Evolutionary conservation across 23 tunicate genomes (phyloP), one percentile per base, ranked within the genome.

Genomic region (Styela plicata): DNA sequence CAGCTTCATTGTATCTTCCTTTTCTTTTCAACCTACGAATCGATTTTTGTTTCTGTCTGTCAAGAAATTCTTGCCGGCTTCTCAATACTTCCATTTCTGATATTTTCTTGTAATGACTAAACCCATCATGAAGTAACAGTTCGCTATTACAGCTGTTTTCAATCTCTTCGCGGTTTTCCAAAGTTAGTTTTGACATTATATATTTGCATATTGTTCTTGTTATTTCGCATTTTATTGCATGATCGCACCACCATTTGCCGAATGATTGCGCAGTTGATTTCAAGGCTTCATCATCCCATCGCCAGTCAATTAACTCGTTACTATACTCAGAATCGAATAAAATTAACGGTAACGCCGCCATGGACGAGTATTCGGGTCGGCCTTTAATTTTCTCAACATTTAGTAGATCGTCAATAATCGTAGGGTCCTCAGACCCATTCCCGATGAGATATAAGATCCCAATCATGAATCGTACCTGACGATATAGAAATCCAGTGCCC

Each of bases 231-330:
- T 80, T 83, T 2, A 64, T 73, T 0, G 94, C 73, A 1, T 79
- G 21, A 2, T 79, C 74, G 35, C 44, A 32, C 63, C 57, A 73
- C 36, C n/a, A 63, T 7, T 52, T 24, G 33, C 85, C 82, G 22
- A 89, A 21, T 1, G 36, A 61, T 22, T 30, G 18, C 18, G 92
- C 77, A 21, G 94, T 37, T 31, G 23, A 18, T 22, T 74, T 24
- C 33, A 89, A 34, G 3, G 85, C 88, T 0, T 33, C 65, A 18
- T 84, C 74, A 57, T 80, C 88, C 94, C 94, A 89, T 17, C 94
- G 82, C 94, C 94, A 89, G 52, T 44, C 24, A 28, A 89, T 31
- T 36, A 73, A 88, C 22, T 44, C 36, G 63, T 86, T 62, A 30
- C 79, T 82, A 52, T 63, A 89, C 25, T 63, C 82, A 70, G 78